Percentiles rank a stretch among this genome's conserved stretches.
These are phyloP conservation scores for Goniozus legneri DNA, from an alignment of 1,140 invertebrate genomes.

Conservation along the genomic window DNA sequence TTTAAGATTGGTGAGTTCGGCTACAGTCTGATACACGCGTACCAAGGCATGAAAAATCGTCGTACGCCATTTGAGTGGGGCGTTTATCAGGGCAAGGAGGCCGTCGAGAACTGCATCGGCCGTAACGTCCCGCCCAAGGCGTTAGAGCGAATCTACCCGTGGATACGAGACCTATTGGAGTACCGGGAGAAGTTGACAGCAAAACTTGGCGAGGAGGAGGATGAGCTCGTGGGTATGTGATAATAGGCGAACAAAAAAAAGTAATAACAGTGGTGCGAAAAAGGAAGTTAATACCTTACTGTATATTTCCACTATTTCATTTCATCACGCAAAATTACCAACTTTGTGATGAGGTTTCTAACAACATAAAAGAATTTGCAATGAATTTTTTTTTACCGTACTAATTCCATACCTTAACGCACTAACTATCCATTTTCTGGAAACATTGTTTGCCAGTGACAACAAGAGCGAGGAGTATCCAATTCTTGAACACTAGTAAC, in stretches of 20 bases:
- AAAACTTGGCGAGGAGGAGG: constrained; percentile 27
- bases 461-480: too few species aligned
- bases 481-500: too few species aligned
- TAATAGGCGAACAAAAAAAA: too few species aligned
- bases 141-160: constrained; percentile 27
- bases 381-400: too few species aligned
- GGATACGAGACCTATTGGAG: constrained; percentile 29
- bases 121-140: constrained; percentile 24
- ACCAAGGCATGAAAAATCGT: constrained; percentile 22
- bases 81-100: constrained; percentile 33
- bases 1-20: constrained; percentile 40
- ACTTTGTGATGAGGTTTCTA: too few species aligned
- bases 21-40: constrained; percentile 32
- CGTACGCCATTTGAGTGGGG: constrained; percentile 26
- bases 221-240: constrained; percentile 36
- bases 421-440: too few species aligned
- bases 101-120: constrained; percentile 41
- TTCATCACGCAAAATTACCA: background rate
- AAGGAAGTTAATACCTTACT: too few species aligned
- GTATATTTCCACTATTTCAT: background rate
- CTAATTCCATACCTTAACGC: too few species aligned
- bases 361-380: too few species aligned
- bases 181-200: constrained; percentile 22
- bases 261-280: too few species aligned
- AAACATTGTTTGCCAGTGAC: too few species aligned